Conservation (phyloP, 2,888 invertebrate species). For the Dugesia japonica region DNA sequence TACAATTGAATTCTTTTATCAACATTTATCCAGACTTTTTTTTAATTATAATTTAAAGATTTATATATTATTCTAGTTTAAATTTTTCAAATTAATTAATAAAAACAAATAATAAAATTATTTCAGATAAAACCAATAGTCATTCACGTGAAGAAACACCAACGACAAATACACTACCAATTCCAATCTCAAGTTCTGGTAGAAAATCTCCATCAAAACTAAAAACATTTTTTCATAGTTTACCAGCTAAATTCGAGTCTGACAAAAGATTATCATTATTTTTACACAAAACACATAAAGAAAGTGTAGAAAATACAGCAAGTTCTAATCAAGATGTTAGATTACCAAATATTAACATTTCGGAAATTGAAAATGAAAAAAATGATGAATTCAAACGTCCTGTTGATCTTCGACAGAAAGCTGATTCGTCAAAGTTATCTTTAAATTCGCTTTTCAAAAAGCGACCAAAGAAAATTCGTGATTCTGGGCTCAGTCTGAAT, state of each 20-base stretch:
- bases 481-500: not conserved
- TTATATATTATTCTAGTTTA: too few relatives aligned
- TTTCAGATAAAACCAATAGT: too few relatives aligned
- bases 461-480: not conserved
- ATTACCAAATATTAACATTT: not conserved
- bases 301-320: not conserved
- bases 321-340: not conserved
- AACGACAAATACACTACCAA: not conserved
- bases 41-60: too few relatives aligned
- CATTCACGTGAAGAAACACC: too few relatives aligned
- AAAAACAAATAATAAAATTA: too few relatives aligned
- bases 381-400: not conserved
- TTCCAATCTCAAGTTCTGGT: not conserved
- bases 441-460: not conserved
- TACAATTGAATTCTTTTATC: too few relatives aligned
- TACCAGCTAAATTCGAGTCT: not conserved
- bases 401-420: not conserved
- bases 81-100: too few relatives aligned
- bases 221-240: not conserved
- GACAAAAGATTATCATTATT: not conserved
- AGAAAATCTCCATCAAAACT: not conserved
- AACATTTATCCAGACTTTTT: too few relatives aligned
- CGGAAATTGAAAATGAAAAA: not conserved
- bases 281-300: not conserved
- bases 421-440: not conserved